Evolutionary conservation across 2,113 vertebrate genomes (phyloP).

Genomic region (Dolichotis patagonum): DNA sequence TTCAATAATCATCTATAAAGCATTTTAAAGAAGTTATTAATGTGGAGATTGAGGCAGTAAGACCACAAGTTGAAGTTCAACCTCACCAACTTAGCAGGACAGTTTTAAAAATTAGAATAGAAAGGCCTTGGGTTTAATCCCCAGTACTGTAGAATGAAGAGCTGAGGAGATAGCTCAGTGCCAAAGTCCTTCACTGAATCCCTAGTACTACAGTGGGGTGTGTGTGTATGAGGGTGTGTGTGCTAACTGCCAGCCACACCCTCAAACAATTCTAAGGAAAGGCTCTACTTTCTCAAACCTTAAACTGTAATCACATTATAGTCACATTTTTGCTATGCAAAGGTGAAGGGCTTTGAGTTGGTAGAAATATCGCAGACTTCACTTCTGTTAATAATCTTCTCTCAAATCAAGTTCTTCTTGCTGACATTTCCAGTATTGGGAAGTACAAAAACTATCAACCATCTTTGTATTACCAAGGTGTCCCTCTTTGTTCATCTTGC

Average conservation of each 20-base stretch:
- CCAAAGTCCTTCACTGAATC: neutral
- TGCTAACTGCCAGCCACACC: neutral
- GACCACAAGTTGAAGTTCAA: neutral
- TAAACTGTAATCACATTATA: neutral
- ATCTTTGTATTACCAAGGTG: constrained; percentile 72
- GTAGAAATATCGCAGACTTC: neutral
- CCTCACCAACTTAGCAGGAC: neutral
- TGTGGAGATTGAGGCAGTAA: neutral
- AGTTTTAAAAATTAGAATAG: neutral
- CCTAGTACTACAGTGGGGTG: neutral
- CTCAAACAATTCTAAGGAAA: neutral
- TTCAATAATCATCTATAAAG: constrained; percentile 12
- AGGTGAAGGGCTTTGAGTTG: neutral
- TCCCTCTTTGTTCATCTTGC: constrained; percentile 78
- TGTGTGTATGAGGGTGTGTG: neutral
- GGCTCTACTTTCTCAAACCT: neutral
- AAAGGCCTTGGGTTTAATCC: neutral
- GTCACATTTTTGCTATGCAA: neutral
- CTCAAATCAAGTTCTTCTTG: constrained; percentile 16
- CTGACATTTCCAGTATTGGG: constrained; percentile 33
- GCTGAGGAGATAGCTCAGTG: neutral
- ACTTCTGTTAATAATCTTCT: constrained; percentile 22
- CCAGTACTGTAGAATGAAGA: neutral
- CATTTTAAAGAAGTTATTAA: constrained; percentile 13
- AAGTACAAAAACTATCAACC: constrained; percentile 1